Evolutionary conservation across 2,113 vertebrate genomes (phyloP), one percentile per base, ranked within the genome.

Genomic region (Phylloscopus trochiloides): DNA sequence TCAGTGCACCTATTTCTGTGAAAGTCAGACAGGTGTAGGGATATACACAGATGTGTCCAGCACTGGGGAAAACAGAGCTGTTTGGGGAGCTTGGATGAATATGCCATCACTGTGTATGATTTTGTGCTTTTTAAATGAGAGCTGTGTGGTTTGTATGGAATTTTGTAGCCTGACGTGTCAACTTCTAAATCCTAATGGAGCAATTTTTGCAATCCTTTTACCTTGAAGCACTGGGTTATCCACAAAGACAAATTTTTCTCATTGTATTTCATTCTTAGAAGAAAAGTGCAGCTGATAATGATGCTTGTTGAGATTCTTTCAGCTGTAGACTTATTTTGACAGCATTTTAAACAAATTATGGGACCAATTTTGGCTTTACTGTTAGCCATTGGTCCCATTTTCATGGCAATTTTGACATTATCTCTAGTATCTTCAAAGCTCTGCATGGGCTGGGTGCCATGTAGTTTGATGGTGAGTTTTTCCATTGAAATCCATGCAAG

Each of bases 401-500:
- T 89, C 61, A 31, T 34, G 36, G 57, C 55, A 48, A 65, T 92
- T 87, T 95, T 85, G 51, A 68, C 54, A 74, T 68, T 88, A 28
- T 63, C 71, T 82, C 85, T 67, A 52, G 73, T 59, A 84, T 75
- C 57, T 74, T 94, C 83, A 92, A 78, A 95, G 86, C 40, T 92
- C 50, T 81, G 16, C 38, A 52, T 32, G 43, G 80, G 70, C 77
- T 78, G n/a, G 31, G 14, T 89, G 62, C 86, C 57, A 52, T 70
- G 73, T 52, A 32, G 52, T 91, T 91, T 88, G 42, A 58, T 7
- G 24, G 55, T 80, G 86, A 90, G 86, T 48, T 74, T 95, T 91
- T 61, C 73, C 65, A 78, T 18, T 92, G 83, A 96, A 97, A 96
- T 89, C 94, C n/a, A 0, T 63, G 65, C 48, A 77, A 92, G 95